A percentile compares a stretch with the other conserved stretches of the same genome.
phyloP scores from a whole-genome alignment of 2,113 vertebrate genomes.

The Plectropomus leopardus region DNA sequence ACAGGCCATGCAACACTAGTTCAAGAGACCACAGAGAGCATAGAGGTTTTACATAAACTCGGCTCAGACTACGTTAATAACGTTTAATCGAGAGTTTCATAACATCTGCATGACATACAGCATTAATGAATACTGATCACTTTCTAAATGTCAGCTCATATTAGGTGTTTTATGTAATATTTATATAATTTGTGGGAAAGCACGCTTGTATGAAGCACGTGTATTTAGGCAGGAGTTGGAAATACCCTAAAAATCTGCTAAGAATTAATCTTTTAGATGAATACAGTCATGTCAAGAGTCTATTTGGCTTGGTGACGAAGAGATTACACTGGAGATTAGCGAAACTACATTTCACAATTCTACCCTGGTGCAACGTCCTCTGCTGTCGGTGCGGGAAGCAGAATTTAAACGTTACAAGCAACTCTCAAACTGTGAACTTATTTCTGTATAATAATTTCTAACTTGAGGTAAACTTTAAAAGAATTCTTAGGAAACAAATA shows the following conservation, averaged over 20 bases:
- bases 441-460: too few relatives aligned
- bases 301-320: conserved; percentile 53
- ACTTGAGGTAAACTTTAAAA: too few relatives aligned
- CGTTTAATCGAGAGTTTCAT: conserved; percentile 39
- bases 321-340: conserved; percentile 77
- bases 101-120: conserved; percentile 26
- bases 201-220: conserved; percentile 22
- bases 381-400: conserved; percentile 1
- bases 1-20: conserved; percentile 21
- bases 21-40: neutral
- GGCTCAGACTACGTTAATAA: neutral
- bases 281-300: conserved; percentile 57
- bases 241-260: conserved; percentile 41
- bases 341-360: conserved; percentile 64
- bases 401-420: conserved; percentile 17
- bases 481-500: too few relatives aligned
- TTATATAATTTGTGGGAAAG: conserved; percentile 46
- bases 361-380: conserved; percentile 31
- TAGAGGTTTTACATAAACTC: conserved; percentile 36
- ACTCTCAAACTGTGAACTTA: neutral
- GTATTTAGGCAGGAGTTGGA: conserved; percentile 23
- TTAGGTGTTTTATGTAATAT: conserved; percentile 62
- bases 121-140: conserved; percentile 40
- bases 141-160: conserved; percentile 34
- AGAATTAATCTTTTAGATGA: conserved; percentile 68